Base-by-base conservation (phyloP, 64 coral and sea anemone species). In the Porites lutea region DNA sequence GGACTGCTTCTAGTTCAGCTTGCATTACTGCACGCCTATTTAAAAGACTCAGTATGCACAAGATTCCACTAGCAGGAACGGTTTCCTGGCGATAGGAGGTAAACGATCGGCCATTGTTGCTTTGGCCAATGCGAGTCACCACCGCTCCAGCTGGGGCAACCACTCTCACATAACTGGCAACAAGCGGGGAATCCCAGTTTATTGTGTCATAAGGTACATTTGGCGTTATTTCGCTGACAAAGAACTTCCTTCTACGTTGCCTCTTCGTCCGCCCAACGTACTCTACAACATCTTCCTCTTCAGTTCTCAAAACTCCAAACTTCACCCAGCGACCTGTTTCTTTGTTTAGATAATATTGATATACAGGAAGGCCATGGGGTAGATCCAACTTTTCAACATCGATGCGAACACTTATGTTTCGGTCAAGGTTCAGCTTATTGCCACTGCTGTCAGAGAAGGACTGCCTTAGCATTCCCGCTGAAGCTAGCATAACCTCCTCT, bases 281-380 rank as follows among this genome's bases (percentile, higher is more conserved):
- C 48, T 90, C 77, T 9, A 48, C 21, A 9, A 90, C 89, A 7
- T 19, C 15, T 4, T 45, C 44, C 15, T 74, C 13, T 5, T 48
- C 44, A 52, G 58, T 19, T 8, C 59, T n/a, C 12, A 92, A 52
- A 6, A 76, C 75, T 0, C 90, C 90, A 13, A 83, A 72, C 71
- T 92, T 83, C 9, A 92, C 90, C 91, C 91, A 92, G 59, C 91
- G 73, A 2, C 91, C 91, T 3, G 91, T 92, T 59, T 57, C 59
- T 10, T 92, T 51, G 74, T 62, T 85, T 37, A 92, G 19, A 57
- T 85, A 92, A 72, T 82, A 92, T 3, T 87, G 63, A 20, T 87
- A 77, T 48, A 76, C 71, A 3, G 91, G 62, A n/a, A 13, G 46
- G 4, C 74, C 63, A 10, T 43, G 11, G 9, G 82, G 47, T 18